Conservation (phyloP, 1,140 invertebrate genomes). For the Trachymyrmex septentrionalis region DNA sequence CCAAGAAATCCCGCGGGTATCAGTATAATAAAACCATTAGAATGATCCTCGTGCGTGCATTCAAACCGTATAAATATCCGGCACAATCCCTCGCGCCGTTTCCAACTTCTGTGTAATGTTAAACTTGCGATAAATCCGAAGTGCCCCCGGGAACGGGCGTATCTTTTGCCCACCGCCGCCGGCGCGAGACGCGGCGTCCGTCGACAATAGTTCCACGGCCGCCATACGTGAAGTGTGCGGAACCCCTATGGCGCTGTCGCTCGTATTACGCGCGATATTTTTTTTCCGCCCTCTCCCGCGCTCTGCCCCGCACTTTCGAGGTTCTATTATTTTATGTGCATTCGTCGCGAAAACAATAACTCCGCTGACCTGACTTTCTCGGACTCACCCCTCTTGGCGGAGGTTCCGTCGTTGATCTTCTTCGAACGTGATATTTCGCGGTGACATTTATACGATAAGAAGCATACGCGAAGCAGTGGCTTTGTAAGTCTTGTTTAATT, state of each 20-base stretch:
- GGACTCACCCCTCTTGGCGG: slow-evolving; percentile 20
- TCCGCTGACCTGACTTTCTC: slow-evolving; percentile 74
- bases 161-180: slow-evolving; percentile 73
- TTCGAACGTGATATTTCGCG: not conserved
- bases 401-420: not conserved
- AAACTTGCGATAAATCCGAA: slow-evolving; percentile 85
- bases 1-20: slow-evolving; percentile 78
- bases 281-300: slow-evolving; percentile 69
- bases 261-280: slow-evolving; percentile 83
- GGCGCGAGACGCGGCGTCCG: slow-evolving; percentile 34
- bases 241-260: slow-evolving; percentile 82
- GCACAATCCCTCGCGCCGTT: slow-evolving; percentile 84
- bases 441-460: not conserved
- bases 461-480: not conserved
- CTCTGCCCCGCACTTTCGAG: slow-evolving; percentile 79
- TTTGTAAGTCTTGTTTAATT: not conserved
- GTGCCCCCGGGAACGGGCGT: slow-evolving; percentile 70
- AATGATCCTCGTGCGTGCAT: slow-evolving; percentile 82
- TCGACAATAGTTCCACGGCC: slow-evolving; percentile 78
- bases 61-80: slow-evolving; percentile 84
- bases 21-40: slow-evolving; percentile 84
- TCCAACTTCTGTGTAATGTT: slow-evolving; percentile 85
- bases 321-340: slow-evolving; percentile 85
- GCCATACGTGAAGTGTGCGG: slow-evolving; percentile 72
- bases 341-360: slow-evolving; percentile 84